phyloP scores from a whole-genome alignment of 2,113 vertebrate genomes.

The Mus spicilegus region DNA sequence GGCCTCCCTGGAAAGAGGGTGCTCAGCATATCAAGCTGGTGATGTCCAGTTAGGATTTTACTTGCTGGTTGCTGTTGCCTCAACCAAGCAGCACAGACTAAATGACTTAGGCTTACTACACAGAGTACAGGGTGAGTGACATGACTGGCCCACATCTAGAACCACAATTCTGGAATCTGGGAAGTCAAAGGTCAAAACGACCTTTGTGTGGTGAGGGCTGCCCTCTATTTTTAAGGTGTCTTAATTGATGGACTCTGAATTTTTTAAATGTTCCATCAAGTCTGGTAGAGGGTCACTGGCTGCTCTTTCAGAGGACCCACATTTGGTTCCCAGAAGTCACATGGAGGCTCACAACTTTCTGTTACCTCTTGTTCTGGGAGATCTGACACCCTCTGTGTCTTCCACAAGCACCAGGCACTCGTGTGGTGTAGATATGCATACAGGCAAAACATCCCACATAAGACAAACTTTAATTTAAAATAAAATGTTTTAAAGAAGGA shows the following conservation, averaged over 20 bases:
- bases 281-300: background rate
- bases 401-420: background rate
- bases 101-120: rapidly evolving
- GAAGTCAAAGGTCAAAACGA: background rate
- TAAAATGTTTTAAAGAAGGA: background rate
- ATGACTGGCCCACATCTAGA: too few relatives aligned
- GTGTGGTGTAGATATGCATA: background rate
- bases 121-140: background rate
- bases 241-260: background rate
- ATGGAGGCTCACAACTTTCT: background rate
- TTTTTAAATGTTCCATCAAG: background rate
- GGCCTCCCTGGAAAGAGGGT: background rate
- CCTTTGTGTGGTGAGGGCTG: background rate
- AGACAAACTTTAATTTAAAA: background rate
- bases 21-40: too few relatives aligned
- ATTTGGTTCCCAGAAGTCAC: too few relatives aligned
- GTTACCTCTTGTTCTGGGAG: background rate
- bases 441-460: background rate
- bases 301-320: background rate
- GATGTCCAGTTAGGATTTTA: too few relatives aligned
- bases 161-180: background rate
- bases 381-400: background rate
- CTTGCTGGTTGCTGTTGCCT: background rate
- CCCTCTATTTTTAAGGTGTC: background rate
- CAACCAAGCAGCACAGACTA: background rate